Percentiles rank a stretch among this genome's conserved stretches.
Conservation (phyloP, 2,113 vertebrate species). For the Carassius carassius region DNA sequence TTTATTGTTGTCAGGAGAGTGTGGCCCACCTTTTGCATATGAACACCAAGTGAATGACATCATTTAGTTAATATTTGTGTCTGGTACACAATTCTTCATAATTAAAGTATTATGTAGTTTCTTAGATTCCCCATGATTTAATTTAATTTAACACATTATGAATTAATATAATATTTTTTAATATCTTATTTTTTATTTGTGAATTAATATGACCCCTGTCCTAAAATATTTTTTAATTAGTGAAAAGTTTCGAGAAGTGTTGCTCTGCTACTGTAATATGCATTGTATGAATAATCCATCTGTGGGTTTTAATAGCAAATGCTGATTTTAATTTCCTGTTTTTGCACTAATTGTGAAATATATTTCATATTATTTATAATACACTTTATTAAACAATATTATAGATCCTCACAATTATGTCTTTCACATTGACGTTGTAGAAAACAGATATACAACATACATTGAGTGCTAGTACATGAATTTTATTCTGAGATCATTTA, state of each 20-base stretch:
- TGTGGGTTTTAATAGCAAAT: constrained; percentile 29
- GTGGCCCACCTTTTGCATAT: constrained; percentile 24
- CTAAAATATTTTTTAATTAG: constrained; percentile 32
- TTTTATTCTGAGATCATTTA: not conserved
- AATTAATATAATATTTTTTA: constrained; percentile 51
- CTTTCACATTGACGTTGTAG: not conserved
- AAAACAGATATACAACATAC: not conserved
- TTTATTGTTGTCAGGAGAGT: constrained; percentile 19
- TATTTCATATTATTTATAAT: constrained; percentile 56
- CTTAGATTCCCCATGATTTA: constrained; percentile 36
- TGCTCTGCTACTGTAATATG: constrained; percentile 34
- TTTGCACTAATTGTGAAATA: constrained; percentile 51
- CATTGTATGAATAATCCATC: constrained; percentile 11
- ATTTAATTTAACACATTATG: constrained; percentile 51
- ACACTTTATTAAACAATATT: constrained; percentile 44
- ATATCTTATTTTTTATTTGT: constrained; percentile 30
- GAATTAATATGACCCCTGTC: constrained; percentile 32
- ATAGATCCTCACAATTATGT: not conserved
- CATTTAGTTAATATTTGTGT: constrained; percentile 62
- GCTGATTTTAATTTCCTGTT: constrained; percentile 38
- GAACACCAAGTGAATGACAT: constrained; percentile 33
- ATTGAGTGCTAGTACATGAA: not conserved
- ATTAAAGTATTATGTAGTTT: constrained; percentile 15
- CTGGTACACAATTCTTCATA: constrained; percentile 69
- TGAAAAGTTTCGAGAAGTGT: constrained; percentile 32